Base-by-base conservation (phyloP, 2,113 vertebrate species). In the Grammomys surdaster region DNA sequence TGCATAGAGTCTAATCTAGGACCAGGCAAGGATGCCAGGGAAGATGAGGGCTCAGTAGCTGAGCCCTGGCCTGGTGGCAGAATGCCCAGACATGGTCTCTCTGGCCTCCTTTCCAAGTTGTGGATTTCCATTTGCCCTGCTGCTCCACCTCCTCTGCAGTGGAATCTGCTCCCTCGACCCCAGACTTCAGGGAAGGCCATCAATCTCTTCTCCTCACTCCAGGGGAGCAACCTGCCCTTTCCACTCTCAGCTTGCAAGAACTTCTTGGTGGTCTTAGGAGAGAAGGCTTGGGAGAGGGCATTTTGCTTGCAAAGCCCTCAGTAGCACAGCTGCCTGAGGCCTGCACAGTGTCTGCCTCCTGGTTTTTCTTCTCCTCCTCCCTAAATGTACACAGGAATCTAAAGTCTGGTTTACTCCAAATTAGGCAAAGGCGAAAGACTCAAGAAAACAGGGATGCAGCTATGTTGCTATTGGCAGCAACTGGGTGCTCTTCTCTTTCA, bases 391-490 rank as follows among this genome's bases (percentile, higher is more conserved):
- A 93, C 14, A 36, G 91, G n/a, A 12, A 40, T 89, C 86, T 78
- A 69, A 91, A 77, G 3, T 54, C 82, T 76, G 63, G 60, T 65
- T 86, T 69, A 72, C 84, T 84, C 70, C 60, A 91, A 92, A 95
- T 90, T 82, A 97, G 82, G 93, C 78, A 94, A 82, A 89, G 87
- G 78, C 33, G 80, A 93, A 90, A 90, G 65, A 77, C 43, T 54
- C 40, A 56, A 97, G 81, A 76, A 93, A 95, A 95, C 31, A 73
- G 77, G 28, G 73, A 94, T 43, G 7, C 12, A 84, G 75, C 54
- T 85, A 22, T 94, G 95, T 84, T 95, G 93, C 93, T 93, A 94
- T 54, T 75, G 96, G 93, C 90, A 87, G 93, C 85, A 86, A 72
- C 60, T 70, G 31, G 92, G 96, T 92, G 76, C 81, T 97, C 88